phyloP scores from a whole-genome alignment of 1,140 invertebrate species.

The Chrysopa pallens region DNA sequence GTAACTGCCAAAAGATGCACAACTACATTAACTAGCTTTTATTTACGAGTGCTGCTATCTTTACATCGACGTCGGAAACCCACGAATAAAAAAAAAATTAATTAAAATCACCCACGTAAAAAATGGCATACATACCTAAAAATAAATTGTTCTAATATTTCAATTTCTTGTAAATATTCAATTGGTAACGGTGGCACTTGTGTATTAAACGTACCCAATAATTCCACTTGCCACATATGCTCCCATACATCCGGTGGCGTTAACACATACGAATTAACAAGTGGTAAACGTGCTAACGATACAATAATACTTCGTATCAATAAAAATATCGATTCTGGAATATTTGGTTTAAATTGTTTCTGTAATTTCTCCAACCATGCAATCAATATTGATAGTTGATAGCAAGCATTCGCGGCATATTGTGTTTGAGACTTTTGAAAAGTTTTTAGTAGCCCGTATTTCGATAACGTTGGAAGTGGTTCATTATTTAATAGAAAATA shows the following conservation, averaged over 20 bases:
- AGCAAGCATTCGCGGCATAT: constrained; percentile 23
- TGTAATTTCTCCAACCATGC: constrained; percentile 26
- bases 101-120: no score
- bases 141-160: constrained; percentile 50
- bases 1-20: no score
- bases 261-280: constrained; percentile 48
- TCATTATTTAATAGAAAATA: constrained; percentile 16
- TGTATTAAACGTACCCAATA: constrained; percentile 31
- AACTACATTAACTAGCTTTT: no score
- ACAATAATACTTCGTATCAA: constrained; percentile 28
- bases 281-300: constrained; percentile 36
- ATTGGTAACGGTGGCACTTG: constrained; percentile 33
- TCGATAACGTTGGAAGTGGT: constrained; percentile 15
- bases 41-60: no score
- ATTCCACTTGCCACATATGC: constrained; percentile 32
- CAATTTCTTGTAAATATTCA: constrained; percentile 52
- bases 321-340: constrained; percentile 23
- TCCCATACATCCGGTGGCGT: constrained; percentile 49
- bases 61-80: no score
- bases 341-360: constrained; percentile 9
- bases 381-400: constrained; percentile 27
- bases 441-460: constrained; percentile 16
- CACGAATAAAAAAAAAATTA: no score
- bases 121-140: constrained; percentile 32
- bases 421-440: constrained; percentile 19